Percentiles rank a stretch among this genome's conserved stretches.
Conservation (phyloP, 2,113 vertebrate species). For the Oreochromis niloticus region DNA sequence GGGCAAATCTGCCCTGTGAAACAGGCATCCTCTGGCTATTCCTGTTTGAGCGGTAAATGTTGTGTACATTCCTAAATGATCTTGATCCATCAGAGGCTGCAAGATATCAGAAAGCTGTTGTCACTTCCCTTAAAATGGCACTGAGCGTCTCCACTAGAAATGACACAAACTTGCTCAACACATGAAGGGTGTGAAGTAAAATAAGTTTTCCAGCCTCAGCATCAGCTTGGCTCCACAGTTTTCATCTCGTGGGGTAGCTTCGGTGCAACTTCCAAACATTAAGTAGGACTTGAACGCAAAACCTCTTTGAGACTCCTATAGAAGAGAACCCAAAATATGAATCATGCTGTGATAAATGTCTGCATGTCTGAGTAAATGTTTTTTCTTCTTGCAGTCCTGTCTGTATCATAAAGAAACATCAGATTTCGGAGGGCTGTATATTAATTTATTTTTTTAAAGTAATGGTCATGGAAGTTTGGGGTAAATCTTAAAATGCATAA, state of each 20-base stretch:
- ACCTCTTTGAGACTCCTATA: fast-evolving
- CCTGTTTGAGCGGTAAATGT: neutral
- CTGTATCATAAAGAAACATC: neutral
- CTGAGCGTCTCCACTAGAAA: neutral
- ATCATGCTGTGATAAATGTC: neutral
- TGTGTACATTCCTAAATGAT: neutral
- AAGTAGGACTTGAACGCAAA: neutral
- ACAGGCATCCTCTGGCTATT: fast-evolving
- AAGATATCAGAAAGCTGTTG: neutral
- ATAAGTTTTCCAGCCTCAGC: neutral
- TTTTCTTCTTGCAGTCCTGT: neutral
- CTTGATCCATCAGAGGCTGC: neutral
- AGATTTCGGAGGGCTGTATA: fast-evolving
- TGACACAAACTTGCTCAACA: fast-evolving
- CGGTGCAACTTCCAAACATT: neutral
- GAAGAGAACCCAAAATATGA: neutral
- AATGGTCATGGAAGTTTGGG: fast-evolving
- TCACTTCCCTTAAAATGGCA: neutral
- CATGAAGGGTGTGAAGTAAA: fast-evolving
- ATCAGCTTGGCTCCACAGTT: fast-evolving
- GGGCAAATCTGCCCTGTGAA: neutral
- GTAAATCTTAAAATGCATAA: neutral
- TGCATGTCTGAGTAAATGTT: neutral
- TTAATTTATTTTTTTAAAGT: neutral
- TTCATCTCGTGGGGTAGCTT: neutral